These are phyloP conservation scores for Orius laevigatus DNA, from an alignment of 1,140 invertebrate species.

Conservation along the genomic window DNA sequence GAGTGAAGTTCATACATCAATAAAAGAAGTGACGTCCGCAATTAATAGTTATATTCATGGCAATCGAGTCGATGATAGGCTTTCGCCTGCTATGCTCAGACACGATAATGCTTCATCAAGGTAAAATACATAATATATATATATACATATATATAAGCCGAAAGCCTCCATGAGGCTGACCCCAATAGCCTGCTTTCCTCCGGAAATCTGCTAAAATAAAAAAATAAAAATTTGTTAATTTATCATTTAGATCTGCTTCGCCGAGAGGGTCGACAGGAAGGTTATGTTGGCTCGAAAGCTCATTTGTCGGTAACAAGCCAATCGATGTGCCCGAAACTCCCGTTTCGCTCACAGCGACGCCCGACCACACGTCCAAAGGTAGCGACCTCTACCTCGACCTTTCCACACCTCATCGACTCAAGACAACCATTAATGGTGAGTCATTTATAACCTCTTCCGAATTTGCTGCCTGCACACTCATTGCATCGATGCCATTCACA, in stretches of 20 bases:
- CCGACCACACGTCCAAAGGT: slow-evolving; percentile 23
- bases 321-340: slow-evolving; percentile 70
- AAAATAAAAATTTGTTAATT: neutral
- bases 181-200: too few species aligned
- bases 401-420: slow-evolving; percentile 9
- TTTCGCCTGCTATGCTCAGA: slow-evolving; percentile 19
- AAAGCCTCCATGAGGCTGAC: neutral
- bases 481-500: slow-evolving; percentile 10
- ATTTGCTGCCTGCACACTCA: slow-evolving; percentile 12
- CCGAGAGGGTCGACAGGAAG: slow-evolving; percentile 31
- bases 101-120: slow-evolving; percentile 19
- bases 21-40: slow-evolving; percentile 83
- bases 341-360: slow-evolving; percentile 34
- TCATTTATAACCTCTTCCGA: slow-evolving; percentile 3
- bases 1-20: slow-evolving; percentile 71
- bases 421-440: slow-evolving; percentile 34
- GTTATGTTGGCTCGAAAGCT: slow-evolving; percentile 76
- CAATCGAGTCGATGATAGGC: slow-evolving; percentile 32
- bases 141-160: too few species aligned
- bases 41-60: slow-evolving; percentile 81
- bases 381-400: slow-evolving; percentile 21
- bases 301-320: slow-evolving; percentile 70
- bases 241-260: slow-evolving; percentile 20
- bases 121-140: slow-evolving; percentile 14
- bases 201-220: neutral